These are phyloP conservation scores for Noturus placidus DNA, from an alignment of 2,113 vertebrate genomes.

Conservation along the genomic window DNA sequence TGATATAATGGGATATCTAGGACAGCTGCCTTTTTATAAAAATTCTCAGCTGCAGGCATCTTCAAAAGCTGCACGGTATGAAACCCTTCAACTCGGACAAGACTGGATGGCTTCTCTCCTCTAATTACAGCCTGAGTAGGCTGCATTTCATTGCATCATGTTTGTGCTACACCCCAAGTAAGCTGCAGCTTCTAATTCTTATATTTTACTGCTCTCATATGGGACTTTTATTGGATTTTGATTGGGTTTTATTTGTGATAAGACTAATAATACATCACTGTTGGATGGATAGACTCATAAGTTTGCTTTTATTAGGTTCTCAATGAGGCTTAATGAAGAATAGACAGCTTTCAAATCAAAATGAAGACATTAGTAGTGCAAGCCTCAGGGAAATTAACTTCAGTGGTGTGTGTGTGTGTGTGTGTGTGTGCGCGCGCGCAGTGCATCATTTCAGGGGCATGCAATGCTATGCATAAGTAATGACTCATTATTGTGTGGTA, in stretches of 20 bases:
- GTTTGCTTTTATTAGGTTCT: conserved; percentile 29
- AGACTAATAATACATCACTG: conserved; percentile 7
- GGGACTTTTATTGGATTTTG: background rate
- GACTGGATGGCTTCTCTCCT: background rate
- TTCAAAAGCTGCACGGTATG: background rate
- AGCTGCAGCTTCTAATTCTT: background rate
- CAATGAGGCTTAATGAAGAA: conserved; percentile 23
- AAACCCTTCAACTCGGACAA: background rate
- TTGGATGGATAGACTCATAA: background rate
- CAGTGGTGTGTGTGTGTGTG: background rate
- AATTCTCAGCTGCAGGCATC: background rate
- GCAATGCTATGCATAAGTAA: background rate
- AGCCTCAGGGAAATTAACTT: conserved; percentile 32
- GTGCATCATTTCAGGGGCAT: background rate
- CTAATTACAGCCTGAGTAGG: background rate
- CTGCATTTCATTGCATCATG: background rate
- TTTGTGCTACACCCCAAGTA: background rate
- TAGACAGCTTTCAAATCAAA: conserved; percentile 9
- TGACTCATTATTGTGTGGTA: background rate
- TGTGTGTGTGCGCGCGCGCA: background rate
- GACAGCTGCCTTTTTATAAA: background rate
- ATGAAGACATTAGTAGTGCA: background rate
- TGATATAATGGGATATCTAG: background rate
- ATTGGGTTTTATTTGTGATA: conserved; percentile 2
- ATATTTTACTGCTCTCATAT: background rate